A percentile compares a stretch with the other conserved stretches of the same genome.
These are phyloP conservation scores for Tinamus guttatus DNA, from an alignment of 2,113 vertebrate species.

Conservation along the genomic window DNA sequence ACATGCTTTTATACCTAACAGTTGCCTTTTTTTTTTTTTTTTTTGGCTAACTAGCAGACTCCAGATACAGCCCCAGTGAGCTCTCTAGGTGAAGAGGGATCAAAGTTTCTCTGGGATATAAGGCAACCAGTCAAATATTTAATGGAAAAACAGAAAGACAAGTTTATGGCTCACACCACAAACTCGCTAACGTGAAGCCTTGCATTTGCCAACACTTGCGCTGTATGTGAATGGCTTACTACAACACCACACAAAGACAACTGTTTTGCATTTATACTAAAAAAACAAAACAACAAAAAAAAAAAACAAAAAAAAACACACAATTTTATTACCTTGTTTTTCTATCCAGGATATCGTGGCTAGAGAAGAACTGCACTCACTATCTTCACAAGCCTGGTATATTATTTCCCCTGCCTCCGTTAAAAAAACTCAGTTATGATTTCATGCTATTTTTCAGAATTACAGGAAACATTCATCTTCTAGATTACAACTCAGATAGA, in stretches of 20 bases:
- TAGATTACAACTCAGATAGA: neutral
- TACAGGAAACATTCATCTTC: neutral
- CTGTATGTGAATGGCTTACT: neutral
- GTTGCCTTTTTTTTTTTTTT: neutral
- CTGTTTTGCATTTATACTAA: neutral
- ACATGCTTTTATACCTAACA: neutral
- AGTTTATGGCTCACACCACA: neutral
- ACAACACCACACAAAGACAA: neutral
- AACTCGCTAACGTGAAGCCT: neutral
- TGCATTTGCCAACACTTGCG: neutral
- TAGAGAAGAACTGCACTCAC: neutral
- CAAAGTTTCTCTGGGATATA: neutral
- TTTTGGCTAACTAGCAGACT: neutral
- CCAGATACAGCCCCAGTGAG: neutral
- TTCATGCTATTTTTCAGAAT: neutral
- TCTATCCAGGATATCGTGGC: neutral
- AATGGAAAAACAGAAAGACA: neutral
- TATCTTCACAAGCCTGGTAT: neutral
- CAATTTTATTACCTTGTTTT: neutral
- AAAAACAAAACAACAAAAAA: neutral
- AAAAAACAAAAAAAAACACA: no score
- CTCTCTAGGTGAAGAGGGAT: neutral
- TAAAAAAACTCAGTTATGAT: neutral
- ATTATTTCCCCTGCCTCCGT: neutral
- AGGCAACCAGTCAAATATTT: neutral